Evolutionary conservation across 2,888 invertebrate species (phyloP).

Genomic region (Lordiphosa fenestrarum): DNA sequence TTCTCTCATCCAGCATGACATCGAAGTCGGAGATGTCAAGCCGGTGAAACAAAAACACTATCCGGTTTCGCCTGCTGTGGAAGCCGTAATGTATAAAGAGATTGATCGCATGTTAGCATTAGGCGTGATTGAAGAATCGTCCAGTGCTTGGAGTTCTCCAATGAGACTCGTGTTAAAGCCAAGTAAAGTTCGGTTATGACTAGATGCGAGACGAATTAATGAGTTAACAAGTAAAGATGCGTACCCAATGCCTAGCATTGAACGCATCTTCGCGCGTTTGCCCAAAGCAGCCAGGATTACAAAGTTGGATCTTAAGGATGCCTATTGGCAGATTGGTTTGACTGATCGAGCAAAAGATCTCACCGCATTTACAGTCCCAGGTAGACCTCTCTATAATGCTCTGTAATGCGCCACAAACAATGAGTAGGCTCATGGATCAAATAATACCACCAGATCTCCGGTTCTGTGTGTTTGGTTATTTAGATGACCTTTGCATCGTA

Average conservation of each 20-base stretch:
- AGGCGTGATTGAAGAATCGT: neutral
- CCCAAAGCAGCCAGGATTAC: too few species aligned
- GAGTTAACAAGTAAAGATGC: too few species aligned
- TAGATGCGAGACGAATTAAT: too few species aligned
- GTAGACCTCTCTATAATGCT: neutral
- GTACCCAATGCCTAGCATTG: too few species aligned
- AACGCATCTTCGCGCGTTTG: too few species aligned
- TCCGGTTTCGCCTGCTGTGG: neutral
- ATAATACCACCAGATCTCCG: too few species aligned
- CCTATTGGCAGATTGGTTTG: neutral
- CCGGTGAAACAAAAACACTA: neutral
- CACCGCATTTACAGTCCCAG: too few species aligned
- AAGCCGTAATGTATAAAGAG: neutral
- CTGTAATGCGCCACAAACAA: neutral
- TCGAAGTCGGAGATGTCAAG: neutral
- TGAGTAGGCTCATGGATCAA: too few species aligned
- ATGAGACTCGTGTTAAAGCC: slow-evolving; percentile 2
- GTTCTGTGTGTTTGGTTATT: neutral
- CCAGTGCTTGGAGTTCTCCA: neutral
- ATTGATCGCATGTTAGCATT: neutral
- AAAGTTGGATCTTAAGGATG: neutral
- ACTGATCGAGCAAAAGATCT: too few species aligned
- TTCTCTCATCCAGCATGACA: too few species aligned
- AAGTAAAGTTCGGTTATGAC: too few species aligned
- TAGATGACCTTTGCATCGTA: neutral